Base-by-base conservation (phyloP, 2,113 vertebrate genomes). In the Budorcas taxicolor region DNA sequence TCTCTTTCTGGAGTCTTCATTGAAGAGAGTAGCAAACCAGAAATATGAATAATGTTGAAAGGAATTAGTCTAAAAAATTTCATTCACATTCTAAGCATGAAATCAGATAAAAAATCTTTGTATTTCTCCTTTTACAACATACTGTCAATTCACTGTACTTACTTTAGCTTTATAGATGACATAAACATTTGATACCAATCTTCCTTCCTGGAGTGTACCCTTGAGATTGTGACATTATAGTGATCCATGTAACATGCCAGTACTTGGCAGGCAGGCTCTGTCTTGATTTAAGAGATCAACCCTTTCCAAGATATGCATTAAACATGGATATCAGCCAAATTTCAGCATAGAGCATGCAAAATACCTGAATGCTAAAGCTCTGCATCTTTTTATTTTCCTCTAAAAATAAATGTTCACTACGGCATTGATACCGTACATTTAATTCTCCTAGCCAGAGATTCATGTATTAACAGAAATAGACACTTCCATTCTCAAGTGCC, bases 241-340 rank as follows among this genome's bases (percentile, higher is more conserved):
- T 89, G 98, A 98, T 94, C 87, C 25, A n/a, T 52, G 87, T 45
- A 96, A 78, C 60, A 92, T 91, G 94, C 80, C 62, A 98, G 71
- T 29, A 93, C 31, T 97, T 97, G 85, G 50, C 80, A 81, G 64
- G 4, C 19, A 94, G 89, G 76, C 64, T 36, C 52, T 95, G 58
- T 25, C 74, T 93, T 82, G 62, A 98, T 97, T 98, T 98, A 95
- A 3, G 94, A 92, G 91, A 94, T 40, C 53, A 95, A 0, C 0
- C 2, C 80, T 92, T 91, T 97, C 84, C 55, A 97, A 97, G 94
- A 91, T 93, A 90, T 40, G 21, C 33, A 95, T 81, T 97, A 90
- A 21, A 94, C 27, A 53, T 4, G 47, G 40, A 62, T 64, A 94
- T 90, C 40, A 87, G 85, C 90, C 87, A 98, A 97, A 95, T 96